Evolutionary conservation across 2,797 vertebrate species (phyloP).

Genomic region (Ispidina lecontei): DNA sequence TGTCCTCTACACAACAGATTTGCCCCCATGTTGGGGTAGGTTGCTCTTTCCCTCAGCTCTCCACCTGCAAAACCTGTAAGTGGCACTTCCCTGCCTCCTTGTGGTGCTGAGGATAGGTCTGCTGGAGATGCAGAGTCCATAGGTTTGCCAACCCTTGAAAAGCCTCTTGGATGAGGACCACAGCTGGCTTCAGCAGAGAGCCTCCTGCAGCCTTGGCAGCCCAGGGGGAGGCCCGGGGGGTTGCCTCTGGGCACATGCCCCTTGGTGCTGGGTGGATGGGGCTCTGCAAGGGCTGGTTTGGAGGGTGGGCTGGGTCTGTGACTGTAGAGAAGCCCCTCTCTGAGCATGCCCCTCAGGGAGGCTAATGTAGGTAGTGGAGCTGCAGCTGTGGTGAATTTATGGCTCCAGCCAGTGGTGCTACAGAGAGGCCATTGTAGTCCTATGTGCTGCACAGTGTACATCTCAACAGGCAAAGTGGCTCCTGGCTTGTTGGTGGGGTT

Average conservation of each 20-base stretch:
- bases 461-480: slow-evolving; percentile 65
- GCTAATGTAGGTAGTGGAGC: not conserved
- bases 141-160: not conserved
- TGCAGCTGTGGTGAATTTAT: slow-evolving; percentile 57
- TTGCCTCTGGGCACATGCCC: not conserved
- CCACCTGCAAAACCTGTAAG: slow-evolving; percentile 17
- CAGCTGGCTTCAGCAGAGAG: not conserved
- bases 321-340: not conserved
- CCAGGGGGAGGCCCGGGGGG: not conserved
- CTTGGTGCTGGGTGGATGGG: not conserved
- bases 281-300: not conserved
- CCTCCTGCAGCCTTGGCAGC: not conserved
- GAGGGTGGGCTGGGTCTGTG: not conserved
- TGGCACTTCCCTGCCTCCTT: slow-evolving; percentile 56
- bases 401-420: slow-evolving; percentile 55
- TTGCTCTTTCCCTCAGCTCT: not conserved
- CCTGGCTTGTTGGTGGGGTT: not conserved
- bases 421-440: slow-evolving; percentile 64
- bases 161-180: not conserved
- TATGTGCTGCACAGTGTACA: slow-evolving; percentile 46
- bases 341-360: not conserved
- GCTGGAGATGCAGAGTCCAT: not conserved
- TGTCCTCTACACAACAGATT: not conserved
- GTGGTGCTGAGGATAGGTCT: not conserved
- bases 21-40: fast-evolving